Conservation (phyloP, 2,113 vertebrate species). For the Varanus komodoensis region DNA sequence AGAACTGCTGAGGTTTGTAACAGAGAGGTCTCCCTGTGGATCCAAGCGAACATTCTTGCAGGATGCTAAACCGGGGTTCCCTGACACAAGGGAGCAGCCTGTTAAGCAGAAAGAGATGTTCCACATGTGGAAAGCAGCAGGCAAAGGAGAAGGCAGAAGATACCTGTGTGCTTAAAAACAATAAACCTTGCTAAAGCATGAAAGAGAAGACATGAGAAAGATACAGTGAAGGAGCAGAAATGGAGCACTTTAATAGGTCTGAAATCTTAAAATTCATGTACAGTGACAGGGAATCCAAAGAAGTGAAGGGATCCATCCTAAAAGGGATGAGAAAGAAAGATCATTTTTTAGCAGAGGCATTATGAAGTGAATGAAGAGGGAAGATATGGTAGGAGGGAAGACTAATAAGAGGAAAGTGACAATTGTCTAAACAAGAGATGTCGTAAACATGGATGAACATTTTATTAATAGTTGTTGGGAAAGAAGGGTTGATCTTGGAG, state of each 20-base stretch:
- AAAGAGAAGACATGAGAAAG: neutral
- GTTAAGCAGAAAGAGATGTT: neutral
- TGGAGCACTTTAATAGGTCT: neutral
- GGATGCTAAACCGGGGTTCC: neutral
- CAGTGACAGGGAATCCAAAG: neutral
- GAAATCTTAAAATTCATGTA: neutral
- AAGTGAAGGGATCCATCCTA: neutral
- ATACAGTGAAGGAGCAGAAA: neutral
- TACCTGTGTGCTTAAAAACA: neutral
- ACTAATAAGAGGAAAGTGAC: neutral
- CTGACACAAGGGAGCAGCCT: neutral
- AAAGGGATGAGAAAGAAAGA: neutral
- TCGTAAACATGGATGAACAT: neutral
- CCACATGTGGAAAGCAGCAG: too few relatives aligned
- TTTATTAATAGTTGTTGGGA: neutral
- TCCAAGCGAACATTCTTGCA: neutral
- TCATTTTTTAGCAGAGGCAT: neutral
- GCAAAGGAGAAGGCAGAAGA: neutral
- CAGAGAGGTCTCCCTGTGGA: too few relatives aligned
- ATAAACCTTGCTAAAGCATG: neutral
- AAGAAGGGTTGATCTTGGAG: neutral
- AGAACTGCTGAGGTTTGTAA: too few relatives aligned
- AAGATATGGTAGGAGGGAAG: neutral
- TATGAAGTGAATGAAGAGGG: constrained; percentile 1
- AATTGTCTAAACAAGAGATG: neutral